Base-by-base conservation (phyloP, 2,797 vertebrate genomes). In the Pantherophis alleghaniensis region DNA sequence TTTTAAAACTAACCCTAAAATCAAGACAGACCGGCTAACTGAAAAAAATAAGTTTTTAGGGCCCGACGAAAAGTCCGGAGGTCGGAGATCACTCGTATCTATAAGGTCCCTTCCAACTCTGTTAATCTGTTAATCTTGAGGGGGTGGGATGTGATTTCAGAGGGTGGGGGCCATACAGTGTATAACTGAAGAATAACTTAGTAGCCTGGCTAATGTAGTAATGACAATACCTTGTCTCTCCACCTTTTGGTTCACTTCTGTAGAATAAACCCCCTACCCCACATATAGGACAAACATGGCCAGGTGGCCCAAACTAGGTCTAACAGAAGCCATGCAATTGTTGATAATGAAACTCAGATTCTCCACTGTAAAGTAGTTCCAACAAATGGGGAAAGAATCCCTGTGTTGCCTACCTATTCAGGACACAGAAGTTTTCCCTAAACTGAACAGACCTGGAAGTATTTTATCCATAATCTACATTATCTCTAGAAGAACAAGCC, bases 341-440 rank as follows among this genome's bases (percentile, higher is more conserved):
- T 18, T 1, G 4, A 57, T 83, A 91, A 94, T 1, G 32, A 93
- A 95, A 94, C 88, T 83, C 94, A 88, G 2, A 5, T 87, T 12
- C 79, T 95, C 97, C 57, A 2, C 90, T 90, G 53, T 13, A 92
- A 91, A 83, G 4, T 47, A 83, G 20, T 83, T 47, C 74, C 74
- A 42, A 83, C 37, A 22, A 47, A 83, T 47, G 20, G 3, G 0
- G 1, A 0, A 2, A 24, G 7, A 37, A 14, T 5, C 1, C 1
- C 20, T 24, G 37, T 12, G 20, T 24, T 24, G 18, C 37, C 37
- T 42, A 22, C 1, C 20, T 42, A 18, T 47, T 79, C 32, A 22
- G 18, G 18, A 22, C 18, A 69, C n/a, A 11, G 13, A 32, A 16
- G 69, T 42, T 79, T 79, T 42, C 18, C 74, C 18, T 79, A 79